Evolutionary conservation across 2,888 invertebrate genomes (phyloP), one percentile per base, ranked within the genome.

Genomic region (Colletes collaris): DNA sequence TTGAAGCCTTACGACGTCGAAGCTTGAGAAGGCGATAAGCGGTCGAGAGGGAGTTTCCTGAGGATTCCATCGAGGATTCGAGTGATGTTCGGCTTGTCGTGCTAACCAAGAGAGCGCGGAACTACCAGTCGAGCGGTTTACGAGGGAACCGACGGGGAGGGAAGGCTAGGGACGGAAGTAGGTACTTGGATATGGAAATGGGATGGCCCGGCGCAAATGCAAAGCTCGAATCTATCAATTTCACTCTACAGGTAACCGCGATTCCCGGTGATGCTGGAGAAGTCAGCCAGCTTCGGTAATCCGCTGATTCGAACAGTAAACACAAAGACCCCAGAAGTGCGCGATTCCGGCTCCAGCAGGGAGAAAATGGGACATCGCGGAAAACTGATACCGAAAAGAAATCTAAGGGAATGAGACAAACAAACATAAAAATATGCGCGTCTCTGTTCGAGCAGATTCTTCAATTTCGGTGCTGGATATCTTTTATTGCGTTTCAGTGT

Each of bases 181-280:
- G 85, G 85, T 89, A 89, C 91, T 91, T 88, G 89, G 84, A 88
- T 90, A 89, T 89, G 88, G 89, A 90, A 90, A 91, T 89, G 85
- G 87, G 85, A 80, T 88, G 84, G 86, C 82, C 83, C 82, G 73
- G 82, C 76, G 78, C 83, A 83, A 90, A 89, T 86, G 88, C 86
- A 85, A 90, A 88, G 88, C 90, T 89, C 88, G 90, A 91, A 91
- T 91, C 90, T 91, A 91, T 91, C 91, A 91, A 91, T 90, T 91
- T 91, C 90, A 88, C 89, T 90, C 82, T 70, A 81, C 83, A 73
- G 83, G 76, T 82, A 84, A 83, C 78, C 76, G 76, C 67, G 80
- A 79, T 74, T 75, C 65, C 60, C 11, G 66, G 37, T 19, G 66
- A 56, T 62, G 79, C 62, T 40, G 62, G 81, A 81, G 84, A 72